Percentiles rank a stretch among this genome's conserved stretches.
phyloP scores from a whole-genome alignment of 2,113 vertebrate genomes.

The Struthio camelus region DNA sequence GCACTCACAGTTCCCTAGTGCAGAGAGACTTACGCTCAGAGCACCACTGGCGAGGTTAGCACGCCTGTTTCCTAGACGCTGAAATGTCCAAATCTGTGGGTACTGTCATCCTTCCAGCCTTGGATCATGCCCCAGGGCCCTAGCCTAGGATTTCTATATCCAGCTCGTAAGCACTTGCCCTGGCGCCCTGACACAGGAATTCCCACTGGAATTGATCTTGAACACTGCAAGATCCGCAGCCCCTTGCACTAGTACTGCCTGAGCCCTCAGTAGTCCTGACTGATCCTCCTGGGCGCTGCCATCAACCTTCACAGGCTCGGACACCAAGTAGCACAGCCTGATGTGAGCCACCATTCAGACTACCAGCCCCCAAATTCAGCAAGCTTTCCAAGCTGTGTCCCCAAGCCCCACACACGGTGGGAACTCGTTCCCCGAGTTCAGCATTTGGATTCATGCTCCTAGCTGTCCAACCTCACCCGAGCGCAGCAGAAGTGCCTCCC shows the following conservation, averaged over 20 bases:
- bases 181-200: neutral
- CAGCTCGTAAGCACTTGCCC: neutral
- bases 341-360: neutral
- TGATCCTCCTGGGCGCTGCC: neutral
- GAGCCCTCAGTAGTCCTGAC: neutral
- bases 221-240: neutral
- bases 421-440: neutral
- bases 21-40: constrained; percentile 36
- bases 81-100: neutral
- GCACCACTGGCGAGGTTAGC: neutral
- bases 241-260: neutral
- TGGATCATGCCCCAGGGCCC: neutral
- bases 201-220: neutral
- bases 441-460: neutral
- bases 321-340: neutral
- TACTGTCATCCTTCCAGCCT: neutral
- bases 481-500: neutral
- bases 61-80: neutral
- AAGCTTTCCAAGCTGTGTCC: neutral
- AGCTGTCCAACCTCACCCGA: neutral
- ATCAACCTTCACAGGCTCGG: neutral
- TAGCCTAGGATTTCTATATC: neutral
- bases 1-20: constrained; percentile 40
- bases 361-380: neutral
- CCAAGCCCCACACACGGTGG: accelerated